Percentiles rank a stretch among this genome's conserved stretches.
These are phyloP conservation scores for Ommatoiulus sabulosus DNA, from an alignment of 2,888 invertebrate species.

Conservation along the genomic window DNA sequence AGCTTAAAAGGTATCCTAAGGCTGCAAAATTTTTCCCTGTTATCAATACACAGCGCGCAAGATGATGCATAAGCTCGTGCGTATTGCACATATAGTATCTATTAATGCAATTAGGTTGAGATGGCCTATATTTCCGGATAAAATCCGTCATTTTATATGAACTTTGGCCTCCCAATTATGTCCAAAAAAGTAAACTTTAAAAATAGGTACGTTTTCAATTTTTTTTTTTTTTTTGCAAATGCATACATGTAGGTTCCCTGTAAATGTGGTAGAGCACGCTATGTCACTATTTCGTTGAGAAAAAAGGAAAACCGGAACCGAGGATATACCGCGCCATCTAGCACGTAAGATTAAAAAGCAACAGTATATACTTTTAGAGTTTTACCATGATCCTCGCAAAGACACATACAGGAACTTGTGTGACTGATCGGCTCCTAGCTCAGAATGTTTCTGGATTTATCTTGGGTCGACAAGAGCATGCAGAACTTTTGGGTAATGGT, in stretches of 20 bases:
- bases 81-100: background rate
- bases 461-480: no score
- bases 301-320: no score
- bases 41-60: background rate
- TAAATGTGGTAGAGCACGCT: no score
- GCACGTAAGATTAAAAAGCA: no score
- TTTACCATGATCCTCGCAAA: no score
- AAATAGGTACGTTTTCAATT: background rate
- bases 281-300: no score
- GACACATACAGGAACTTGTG: no score
- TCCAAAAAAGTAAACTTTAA: background rate
- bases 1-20: conserved; percentile 2
- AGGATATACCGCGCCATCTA: no score
- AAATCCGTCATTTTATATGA: background rate
- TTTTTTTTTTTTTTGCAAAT: background rate
- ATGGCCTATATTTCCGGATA: background rate
- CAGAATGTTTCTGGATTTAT: no score
- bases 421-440: no score
- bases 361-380: no score
- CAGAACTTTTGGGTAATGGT: no score
- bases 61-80: background rate
- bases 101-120: background rate
- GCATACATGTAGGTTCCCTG: background rate
- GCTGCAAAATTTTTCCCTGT: background rate
- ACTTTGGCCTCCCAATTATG: background rate